A percentile compares a stretch with the other conserved stretches of the same genome.
Evolutionary conservation across 2,888 invertebrate species (phyloP).

Genomic region (Diploptera punctata): DNA sequence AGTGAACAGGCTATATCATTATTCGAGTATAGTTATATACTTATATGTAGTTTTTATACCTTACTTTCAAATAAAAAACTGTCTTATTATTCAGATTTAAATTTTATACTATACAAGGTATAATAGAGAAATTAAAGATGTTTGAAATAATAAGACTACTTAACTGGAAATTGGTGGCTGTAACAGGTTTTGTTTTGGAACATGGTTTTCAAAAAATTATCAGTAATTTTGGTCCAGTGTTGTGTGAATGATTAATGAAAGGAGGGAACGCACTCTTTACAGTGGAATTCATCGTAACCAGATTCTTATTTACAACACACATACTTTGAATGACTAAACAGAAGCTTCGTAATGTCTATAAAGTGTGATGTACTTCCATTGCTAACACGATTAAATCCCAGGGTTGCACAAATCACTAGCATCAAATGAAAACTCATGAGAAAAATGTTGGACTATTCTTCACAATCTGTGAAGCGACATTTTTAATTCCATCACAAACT

Average conservation of each 20-base stretch:
- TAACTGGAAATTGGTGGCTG: conserved; percentile 8
- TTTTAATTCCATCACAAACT: too few species aligned
- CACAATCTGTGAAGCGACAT: too few species aligned
- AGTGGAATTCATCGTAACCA: too few species aligned
- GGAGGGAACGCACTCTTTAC: too few species aligned
- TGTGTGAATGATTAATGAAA: conserved; percentile 18
- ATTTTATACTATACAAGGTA: conserved; percentile 13
- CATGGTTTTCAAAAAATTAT: conserved; percentile 2
- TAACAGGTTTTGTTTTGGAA: conserved; percentile 3
- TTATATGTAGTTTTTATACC: too few species aligned
- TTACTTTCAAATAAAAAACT: not conserved
- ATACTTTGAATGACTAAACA: conserved; percentile 17
- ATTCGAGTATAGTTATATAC: too few species aligned
- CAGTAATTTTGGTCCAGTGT: conserved; percentile 15
- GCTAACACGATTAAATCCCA: not conserved
- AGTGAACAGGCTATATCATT: too few species aligned
- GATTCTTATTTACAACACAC: conserved; percentile 10
- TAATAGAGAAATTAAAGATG: conserved; percentile 22
- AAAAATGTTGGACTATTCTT: too few species aligned
- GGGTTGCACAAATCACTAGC: too few species aligned
- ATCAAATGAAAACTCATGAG: too few species aligned
- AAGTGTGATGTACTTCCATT: not conserved
- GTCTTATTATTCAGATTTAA: conserved; percentile 1
- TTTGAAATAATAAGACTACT: conserved; percentile 11
- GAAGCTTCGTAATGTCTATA: not conserved